These are phyloP conservation scores for Leptonema lineaticorne DNA, from an alignment of 1,140 invertebrate genomes.

Conservation along the genomic window DNA sequence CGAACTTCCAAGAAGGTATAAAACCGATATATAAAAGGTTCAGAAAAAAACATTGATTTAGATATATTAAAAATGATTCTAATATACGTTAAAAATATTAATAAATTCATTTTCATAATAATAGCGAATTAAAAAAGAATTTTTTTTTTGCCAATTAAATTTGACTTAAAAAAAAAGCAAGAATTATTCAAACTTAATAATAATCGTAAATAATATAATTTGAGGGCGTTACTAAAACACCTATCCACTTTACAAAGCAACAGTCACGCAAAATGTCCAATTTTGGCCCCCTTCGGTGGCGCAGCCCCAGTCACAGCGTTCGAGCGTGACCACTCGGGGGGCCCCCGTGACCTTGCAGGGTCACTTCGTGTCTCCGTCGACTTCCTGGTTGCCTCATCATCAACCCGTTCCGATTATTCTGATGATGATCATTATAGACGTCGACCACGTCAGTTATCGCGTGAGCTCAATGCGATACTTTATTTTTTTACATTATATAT, in stretches of 20 bases:
- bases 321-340: slow-evolving; percentile 25
- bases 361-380: slow-evolving; percentile 22
- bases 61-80: too few species aligned
- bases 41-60: too few species aligned
- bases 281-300: background rate
- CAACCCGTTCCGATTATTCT: slow-evolving; percentile 11
- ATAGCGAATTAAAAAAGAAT: too few species aligned
- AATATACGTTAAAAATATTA: too few species aligned
- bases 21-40: too few species aligned
- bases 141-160: too few species aligned
- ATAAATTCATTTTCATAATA: too few species aligned
- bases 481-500: background rate
- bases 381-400: slow-evolving; percentile 28
- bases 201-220: too few species aligned
- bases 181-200: too few species aligned
- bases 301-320: background rate
- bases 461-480: background rate
- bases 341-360: slow-evolving; percentile 8
- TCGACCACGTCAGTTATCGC: background rate
- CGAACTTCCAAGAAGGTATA: too few species aligned
- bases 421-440: background rate
- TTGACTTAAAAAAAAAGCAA: too few species aligned
- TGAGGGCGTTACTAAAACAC: too few species aligned
- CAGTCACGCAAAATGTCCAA: background rate
- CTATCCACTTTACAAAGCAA: slow-evolving; percentile 3